Evolutionary conservation across 2,113 vertebrate species (phyloP), one percentile per base, ranked within the genome.

Genomic region (Apeltes quadracus): DNA sequence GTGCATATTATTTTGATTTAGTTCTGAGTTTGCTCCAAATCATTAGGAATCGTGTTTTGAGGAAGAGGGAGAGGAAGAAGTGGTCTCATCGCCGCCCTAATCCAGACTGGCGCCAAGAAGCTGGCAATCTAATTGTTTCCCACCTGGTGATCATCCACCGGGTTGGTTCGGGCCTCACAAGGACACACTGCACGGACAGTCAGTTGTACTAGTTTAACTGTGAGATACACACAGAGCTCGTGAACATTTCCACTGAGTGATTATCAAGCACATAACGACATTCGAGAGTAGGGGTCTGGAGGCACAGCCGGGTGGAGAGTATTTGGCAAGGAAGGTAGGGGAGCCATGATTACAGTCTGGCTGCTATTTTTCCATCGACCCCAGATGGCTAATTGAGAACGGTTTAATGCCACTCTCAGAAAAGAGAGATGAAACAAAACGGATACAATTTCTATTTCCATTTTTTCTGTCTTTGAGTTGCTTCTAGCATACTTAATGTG

Each of bases 91-190:
- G 44, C n/a, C 38, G 3, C 59, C 38, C 62, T 89, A 90, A 90
- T 92, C 76, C 83, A 72, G 74, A 87, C 81, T 82, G 88, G 88
- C 86, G 83, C 56, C 76, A 56, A 83, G 76, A 86, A 78, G 72
- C 84, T 71, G 75, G 76, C 81, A 86, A 86, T 89, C 85, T 84
- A 88, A 89, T 88, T 88, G 82, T 88, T 89, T 87, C 84, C 78
- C 78, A 81, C 78, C 85, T 18, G n/a, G 78, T 72, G 80, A 89
- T 87, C 77, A 89, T 85, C 82, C 69, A 65, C 77, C 22, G 78
- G 36, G 63, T 18, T 5, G 51, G 51, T 54, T 41, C 53, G 55
- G 59, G 69, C 69, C 54, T 66, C 76, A 16, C 55, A 53, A 27
- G 54, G 15, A 54, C 36, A 50, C 65, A 41, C 59, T 69, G 22